Percentiles rank a stretch among this genome's conserved stretches.
These are phyloP conservation scores for Apis florea DNA, from an alignment of 1,140 invertebrate species.

Conservation along the genomic window DNA sequence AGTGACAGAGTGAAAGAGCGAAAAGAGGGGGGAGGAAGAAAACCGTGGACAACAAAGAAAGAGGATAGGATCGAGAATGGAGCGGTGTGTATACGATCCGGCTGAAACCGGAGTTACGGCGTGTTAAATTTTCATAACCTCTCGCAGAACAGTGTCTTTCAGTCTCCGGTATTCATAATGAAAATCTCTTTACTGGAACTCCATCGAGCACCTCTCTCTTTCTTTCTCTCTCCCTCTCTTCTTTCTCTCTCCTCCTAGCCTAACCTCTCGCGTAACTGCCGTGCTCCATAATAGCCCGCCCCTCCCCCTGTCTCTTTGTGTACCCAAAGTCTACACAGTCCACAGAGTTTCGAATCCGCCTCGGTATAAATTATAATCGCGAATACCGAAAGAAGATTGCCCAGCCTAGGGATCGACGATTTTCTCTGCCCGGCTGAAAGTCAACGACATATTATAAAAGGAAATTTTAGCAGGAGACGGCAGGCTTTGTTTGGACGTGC, in stretches of 20 bases:
- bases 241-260: no score
- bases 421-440: constrained; percentile 12
- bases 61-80: background rate
- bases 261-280: constrained; percentile 10
- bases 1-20: background rate
- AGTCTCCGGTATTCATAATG: constrained; percentile 62
- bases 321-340: constrained; percentile 45
- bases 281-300: constrained; percentile 45
- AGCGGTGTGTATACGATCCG: constrained; percentile 40
- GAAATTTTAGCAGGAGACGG: background rate
- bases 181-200: constrained; percentile 63
- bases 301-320: constrained; percentile 23
- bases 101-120: constrained; percentile 48
- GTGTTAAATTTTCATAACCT: constrained; percentile 71
- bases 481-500: background rate
- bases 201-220: constrained; percentile 24
- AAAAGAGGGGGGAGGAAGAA: background rate
- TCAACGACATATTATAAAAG: constrained; percentile 22
- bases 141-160: constrained; percentile 62
- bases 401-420: constrained; percentile 34
- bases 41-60: background rate
- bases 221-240: background rate
- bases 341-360: constrained; percentile 5
- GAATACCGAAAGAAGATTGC: constrained; percentile 43
- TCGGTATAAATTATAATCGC: constrained; percentile 56